Evolutionary conservation across 2,113 vertebrate species (phyloP).

Genomic region (Xenus cinereus): DNA sequence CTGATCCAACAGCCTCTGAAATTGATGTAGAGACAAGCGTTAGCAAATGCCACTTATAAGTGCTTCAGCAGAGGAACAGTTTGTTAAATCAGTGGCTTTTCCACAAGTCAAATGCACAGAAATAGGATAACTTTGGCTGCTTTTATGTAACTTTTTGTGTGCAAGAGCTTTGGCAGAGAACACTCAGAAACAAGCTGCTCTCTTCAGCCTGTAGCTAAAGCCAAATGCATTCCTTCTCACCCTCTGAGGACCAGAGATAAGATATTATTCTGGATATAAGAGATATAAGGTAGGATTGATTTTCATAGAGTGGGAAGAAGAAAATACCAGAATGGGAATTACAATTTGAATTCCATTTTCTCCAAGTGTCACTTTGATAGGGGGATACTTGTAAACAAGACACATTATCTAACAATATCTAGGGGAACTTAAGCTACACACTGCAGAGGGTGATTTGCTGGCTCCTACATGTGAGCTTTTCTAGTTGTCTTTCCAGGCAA

Average conservation of each 20-base stretch:
- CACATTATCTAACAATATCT: background rate
- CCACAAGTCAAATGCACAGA: background rate
- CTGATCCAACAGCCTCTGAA: background rate
- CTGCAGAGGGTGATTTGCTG: background rate
- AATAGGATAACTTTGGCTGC: background rate
- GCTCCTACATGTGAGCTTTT: background rate
- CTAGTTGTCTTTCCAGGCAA: background rate
- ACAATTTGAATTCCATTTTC: background rate
- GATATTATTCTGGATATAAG: background rate
- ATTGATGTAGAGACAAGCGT: background rate
- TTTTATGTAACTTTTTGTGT: background rate
- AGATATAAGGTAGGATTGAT: background rate
- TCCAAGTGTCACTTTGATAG: background rate
- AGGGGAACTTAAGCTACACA: background rate
- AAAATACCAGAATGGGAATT: background rate
- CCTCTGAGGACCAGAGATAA: background rate
- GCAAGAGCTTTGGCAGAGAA: background rate
- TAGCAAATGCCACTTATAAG: background rate
- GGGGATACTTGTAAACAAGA: background rate
- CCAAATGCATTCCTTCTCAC: background rate
- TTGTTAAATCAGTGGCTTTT: background rate
- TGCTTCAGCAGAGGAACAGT: slow-evolving; percentile 1
- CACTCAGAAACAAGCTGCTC: background rate
- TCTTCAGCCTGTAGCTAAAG: background rate
- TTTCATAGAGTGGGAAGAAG: background rate